Evolutionary conservation across 2,888 invertebrate genomes (phyloP).

Genomic region (Ganaspis brasiliensis): DNA sequence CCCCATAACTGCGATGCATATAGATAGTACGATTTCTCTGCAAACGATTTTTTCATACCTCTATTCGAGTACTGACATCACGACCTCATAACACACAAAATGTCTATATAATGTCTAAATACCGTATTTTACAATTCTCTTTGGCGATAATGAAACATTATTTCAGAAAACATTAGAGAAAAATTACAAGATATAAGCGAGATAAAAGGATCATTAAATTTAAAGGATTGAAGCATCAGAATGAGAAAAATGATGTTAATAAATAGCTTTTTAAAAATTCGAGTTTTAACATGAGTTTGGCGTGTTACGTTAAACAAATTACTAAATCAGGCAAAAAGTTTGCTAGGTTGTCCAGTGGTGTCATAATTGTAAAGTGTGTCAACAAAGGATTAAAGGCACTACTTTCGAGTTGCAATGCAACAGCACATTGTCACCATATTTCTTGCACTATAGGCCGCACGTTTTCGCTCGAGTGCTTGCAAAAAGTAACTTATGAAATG

Average conservation of each 20-base stretch:
- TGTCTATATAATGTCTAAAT: not conserved
- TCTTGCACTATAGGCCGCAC: slow-evolving; percentile 35
- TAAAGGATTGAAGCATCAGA: not conserved
- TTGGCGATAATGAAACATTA: too few relatives aligned
- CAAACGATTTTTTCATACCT: slow-evolving; percentile 5
- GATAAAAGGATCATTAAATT: not conserved
- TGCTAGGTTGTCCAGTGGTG: not conserved
- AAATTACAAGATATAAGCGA: not conserved
- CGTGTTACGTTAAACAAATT: not conserved
- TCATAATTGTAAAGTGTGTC: slow-evolving; percentile 5
- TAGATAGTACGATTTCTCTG: not conserved
- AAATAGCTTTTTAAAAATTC: too few relatives aligned
- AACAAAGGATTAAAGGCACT: slow-evolving; percentile 33
- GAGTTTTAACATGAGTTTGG: not conserved
- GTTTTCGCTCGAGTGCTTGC: slow-evolving; percentile 36
- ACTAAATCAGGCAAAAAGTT: slow-evolving; percentile 9
- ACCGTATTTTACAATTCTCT: too few relatives aligned
- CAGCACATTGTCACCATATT: slow-evolving; percentile 39
- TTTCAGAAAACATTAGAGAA: too few relatives aligned
- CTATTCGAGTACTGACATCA: not conserved
- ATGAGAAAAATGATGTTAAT: too few relatives aligned
- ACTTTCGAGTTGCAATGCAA: slow-evolving; percentile 38
- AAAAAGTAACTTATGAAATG: slow-evolving; percentile 39
- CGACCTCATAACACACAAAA: not conserved
- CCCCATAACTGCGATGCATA: not conserved